Evolutionary conservation across 2,113 vertebrate species (phyloP).

Genomic region (Anser cygnoides): DNA sequence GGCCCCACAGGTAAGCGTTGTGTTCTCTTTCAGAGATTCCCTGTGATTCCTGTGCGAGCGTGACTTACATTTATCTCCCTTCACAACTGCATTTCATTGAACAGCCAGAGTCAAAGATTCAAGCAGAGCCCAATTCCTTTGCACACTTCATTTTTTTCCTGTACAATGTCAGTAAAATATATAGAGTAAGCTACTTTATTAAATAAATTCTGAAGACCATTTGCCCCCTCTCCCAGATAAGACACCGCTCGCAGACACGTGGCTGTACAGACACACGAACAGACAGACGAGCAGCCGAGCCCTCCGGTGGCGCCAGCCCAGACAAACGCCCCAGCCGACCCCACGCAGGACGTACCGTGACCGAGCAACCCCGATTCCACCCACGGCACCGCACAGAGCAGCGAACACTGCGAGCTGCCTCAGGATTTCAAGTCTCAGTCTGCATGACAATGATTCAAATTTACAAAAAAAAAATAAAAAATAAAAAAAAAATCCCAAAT

Average conservation of each 20-base stretch:
- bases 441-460: constrained; percentile 13
- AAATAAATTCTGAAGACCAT: constrained; percentile 20
- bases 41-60: fast-evolving
- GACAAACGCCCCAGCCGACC: background rate
- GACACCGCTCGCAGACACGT: background rate
- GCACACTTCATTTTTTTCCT: background rate
- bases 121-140: background rate
- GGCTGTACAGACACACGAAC: fast-evolving
- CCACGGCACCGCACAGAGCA: background rate
- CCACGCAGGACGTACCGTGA: background rate
- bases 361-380: background rate
- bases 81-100: background rate
- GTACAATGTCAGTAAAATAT: constrained; percentile 14
- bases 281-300: background rate
- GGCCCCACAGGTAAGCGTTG: fast-evolving
- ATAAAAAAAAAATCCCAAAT: background rate
- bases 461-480: background rate
- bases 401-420: background rate
- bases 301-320: background rate
- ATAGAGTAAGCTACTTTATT: constrained; percentile 39
- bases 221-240: background rate
- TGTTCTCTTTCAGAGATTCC: background rate
- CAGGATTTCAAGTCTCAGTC: background rate
- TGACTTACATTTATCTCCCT: background rate
- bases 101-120: background rate